Conservation (phyloP, 2,113 vertebrate genomes). For the Megaleporinus macrocephalus region DNA sequence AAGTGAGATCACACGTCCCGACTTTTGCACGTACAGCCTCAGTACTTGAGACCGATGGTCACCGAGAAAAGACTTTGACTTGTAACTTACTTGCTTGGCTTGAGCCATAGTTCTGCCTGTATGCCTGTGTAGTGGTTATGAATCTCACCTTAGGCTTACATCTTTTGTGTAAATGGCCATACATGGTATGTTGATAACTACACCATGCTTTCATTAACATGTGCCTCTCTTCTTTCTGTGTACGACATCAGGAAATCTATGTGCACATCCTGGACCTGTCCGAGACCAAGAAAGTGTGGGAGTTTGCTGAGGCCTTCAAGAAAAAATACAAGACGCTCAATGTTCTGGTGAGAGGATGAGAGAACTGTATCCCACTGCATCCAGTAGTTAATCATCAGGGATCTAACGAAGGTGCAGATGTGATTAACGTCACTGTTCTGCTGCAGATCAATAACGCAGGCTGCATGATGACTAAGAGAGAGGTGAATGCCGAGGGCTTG, state of each 20-base stretch:
- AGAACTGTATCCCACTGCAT: not conserved
- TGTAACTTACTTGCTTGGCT: too few species aligned
- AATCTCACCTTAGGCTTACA: too few species aligned
- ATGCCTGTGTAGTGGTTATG: too few species aligned
- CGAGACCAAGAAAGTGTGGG: slow-evolving; percentile 81
- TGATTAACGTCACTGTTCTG: slow-evolving; percentile 3
- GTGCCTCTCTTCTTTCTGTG: not conserved
- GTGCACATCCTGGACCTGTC: slow-evolving; percentile 80
- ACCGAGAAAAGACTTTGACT: too few species aligned
- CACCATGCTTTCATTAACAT: not conserved
- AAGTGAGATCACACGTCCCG: slow-evolving; percentile 64
- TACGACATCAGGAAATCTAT: slow-evolving; percentile 74
- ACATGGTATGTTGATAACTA: too few species aligned
- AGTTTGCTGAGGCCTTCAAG: slow-evolving; percentile 80
- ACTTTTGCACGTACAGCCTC: not conserved
- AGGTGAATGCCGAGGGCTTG: slow-evolving; percentile 75
- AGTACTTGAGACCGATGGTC: not conserved
- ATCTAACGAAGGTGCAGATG: not conserved
- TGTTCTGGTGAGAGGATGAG: slow-evolving; percentile 72
- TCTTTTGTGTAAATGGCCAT: too few species aligned
- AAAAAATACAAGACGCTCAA: slow-evolving; percentile 80
- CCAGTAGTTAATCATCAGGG: too few species aligned
- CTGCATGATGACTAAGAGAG: slow-evolving; percentile 77
- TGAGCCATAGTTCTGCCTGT: too few species aligned
- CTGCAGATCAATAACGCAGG: slow-evolving; percentile 81